Evolutionary conservation across 2,113 vertebrate genomes (phyloP), one percentile per base, ranked within the genome.

Genomic region (Cyprinus carpio): DNA sequence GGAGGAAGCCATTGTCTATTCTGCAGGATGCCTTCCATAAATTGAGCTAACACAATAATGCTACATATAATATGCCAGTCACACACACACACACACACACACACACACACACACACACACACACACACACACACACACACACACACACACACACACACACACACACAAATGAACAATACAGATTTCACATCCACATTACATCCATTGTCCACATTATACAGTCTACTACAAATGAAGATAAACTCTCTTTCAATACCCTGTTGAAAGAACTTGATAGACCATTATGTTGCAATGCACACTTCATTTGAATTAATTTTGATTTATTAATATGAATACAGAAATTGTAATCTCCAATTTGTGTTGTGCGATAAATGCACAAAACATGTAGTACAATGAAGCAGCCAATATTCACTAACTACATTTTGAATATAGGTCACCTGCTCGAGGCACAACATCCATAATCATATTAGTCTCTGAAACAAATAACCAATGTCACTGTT

Each of bases 391-490:
- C 29, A 60, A 37, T 10, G 29, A 31, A 27, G 75, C 31, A 78
- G 10, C 75, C 12, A 34, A 29, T 78, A 58, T 78, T 29, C 10
- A 12, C 77, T 62, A 62, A 60, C 77, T 64, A 62, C 5, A 80
- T 25, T 75, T 18, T 62, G 37, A 60, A 80, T 80, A 25, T 40
- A 80, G 77, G 77, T 80, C 77, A 80, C 77, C 56, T 64, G 77
- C 77, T 43, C 27, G 34, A 62, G 56, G 77, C 77, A 62, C 56
- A 43, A 40, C 77, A 80, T 11, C 77, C 56, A 27, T 64, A 80
- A 62, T 80, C 77, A 80, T 80, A 62, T 80, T 56, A 64, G 56
- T 64, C 56, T 18, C 34, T 64, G 56, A 79, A 79, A 80, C 77
- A 62, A 64, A 80, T 64, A 62, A 62, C 23, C 58, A 60, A 10